Evolutionary conservation across 1,140 invertebrate species (phyloP).

Genomic region (Cherax destructor): DNA sequence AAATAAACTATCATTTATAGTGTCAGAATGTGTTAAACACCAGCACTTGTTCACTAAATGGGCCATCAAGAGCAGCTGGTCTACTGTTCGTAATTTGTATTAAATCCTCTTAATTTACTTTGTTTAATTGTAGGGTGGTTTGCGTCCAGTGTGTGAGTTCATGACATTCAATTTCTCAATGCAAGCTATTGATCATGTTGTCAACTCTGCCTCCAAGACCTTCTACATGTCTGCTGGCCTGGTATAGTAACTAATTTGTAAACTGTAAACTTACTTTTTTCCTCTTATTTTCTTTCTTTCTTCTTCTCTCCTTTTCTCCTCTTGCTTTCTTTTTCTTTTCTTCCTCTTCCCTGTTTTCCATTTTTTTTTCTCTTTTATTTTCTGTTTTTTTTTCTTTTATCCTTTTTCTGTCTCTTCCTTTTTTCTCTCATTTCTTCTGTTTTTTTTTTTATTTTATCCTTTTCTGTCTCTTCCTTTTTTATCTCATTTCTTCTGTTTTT

Average conservation of each 20-base stretch:
- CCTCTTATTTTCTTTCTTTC: slow-evolving; percentile 1
- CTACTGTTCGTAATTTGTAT: neutral
- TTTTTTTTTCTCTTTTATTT: no score
- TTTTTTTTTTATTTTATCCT: no score
- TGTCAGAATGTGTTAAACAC: no score
- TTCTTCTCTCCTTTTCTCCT: neutral
- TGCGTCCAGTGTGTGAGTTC: slow-evolving; percentile 98
- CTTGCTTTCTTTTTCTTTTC: neutral
- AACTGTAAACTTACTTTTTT: slow-evolving; percentile 24
- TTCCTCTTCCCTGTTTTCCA: neutral
- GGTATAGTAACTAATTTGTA: slow-evolving; percentile 75
- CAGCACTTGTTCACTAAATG: no score
- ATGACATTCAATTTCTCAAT: slow-evolving; percentile 99
- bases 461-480: no score
- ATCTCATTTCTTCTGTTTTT: no score
- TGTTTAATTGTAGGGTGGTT: slow-evolving; percentile 82
- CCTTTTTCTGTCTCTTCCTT: neutral
- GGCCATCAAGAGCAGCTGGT: no score
- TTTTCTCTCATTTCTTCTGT: no score
- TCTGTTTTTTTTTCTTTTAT: no score
- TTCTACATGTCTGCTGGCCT: slow-evolving; percentile 98
- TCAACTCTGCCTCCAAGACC: slow-evolving; percentile 99
- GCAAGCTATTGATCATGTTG: slow-evolving; percentile 99
- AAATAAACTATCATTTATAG: no score
- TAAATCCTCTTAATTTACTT: neutral